Conservation (phyloP, 2,797 vertebrate species). For the Hapalemur alaotrensis region DNA sequence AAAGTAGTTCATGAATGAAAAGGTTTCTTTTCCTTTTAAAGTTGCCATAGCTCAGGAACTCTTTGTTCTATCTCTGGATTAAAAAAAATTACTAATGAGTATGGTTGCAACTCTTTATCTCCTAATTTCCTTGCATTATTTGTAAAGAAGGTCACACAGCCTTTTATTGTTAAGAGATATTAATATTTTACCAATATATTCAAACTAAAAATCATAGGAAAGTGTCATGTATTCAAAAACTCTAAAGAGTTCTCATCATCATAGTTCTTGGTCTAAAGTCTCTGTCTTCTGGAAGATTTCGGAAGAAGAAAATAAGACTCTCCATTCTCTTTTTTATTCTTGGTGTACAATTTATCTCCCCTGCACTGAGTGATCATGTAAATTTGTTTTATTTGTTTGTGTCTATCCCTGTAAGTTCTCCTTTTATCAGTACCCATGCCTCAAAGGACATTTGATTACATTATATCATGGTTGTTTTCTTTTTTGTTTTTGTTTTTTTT, state of each 20-base stretch:
- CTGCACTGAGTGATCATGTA: neutral
- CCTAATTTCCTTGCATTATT: neutral
- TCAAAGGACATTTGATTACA: neutral
- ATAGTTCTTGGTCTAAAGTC: neutral
- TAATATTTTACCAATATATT: neutral
- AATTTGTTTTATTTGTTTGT: neutral
- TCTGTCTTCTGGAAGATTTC: neutral
- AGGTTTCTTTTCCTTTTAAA: neutral
- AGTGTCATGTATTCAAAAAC: neutral
- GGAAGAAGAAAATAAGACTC: neutral
- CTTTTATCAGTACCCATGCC: neutral
- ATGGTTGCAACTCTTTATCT: neutral
- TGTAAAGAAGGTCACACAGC: neutral
- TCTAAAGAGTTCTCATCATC: neutral
- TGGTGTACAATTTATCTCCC: neutral
- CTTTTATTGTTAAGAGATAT: neutral
- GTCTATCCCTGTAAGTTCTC: neutral
- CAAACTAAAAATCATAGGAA: neutral
- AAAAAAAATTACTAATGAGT: conserved; percentile 20
- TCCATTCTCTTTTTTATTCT: neutral
- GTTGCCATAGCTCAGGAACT: neutral
- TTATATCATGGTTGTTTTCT: too few relatives aligned
- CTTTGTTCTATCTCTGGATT: neutral
- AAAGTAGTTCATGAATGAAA: neutral
- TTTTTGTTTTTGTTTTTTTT: neutral